A percentile compares a stretch with the other conserved stretches of the same genome.
These are phyloP conservation scores for Drosophila pectinifera DNA, from an alignment of 1,140 invertebrate species.

Conservation along the genomic window DNA sequence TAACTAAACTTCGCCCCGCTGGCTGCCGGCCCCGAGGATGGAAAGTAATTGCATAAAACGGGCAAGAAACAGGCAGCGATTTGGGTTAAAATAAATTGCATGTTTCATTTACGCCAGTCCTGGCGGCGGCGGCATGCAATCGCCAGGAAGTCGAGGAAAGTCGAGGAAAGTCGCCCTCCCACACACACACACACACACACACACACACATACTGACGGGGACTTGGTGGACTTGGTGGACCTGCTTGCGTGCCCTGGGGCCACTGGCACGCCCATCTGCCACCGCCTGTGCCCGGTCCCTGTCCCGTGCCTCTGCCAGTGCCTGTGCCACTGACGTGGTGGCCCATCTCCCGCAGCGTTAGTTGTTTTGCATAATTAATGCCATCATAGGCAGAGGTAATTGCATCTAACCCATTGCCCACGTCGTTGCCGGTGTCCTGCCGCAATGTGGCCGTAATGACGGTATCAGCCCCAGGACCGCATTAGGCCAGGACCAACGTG, in stretches of 20 bases:
- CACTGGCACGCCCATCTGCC: not conserved
- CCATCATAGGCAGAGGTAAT: slow-evolving; percentile 72
- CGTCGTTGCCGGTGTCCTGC: slow-evolving; percentile 43
- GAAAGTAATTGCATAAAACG: slow-evolving; percentile 55
- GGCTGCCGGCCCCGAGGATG: slow-evolving; percentile 14
- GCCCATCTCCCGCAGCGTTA: slow-evolving; percentile 22
- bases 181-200: slow-evolving; percentile 4
- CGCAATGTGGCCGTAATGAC: slow-evolving; percentile 74
- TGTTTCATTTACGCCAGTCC: slow-evolving; percentile 57
- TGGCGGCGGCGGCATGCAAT: slow-evolving; percentile 48
- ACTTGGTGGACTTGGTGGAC: no score
- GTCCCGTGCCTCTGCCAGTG: no score
- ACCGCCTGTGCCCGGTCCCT: not conserved
- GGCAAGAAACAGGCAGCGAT: slow-evolving; percentile 44
- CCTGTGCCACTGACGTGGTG: not conserved
- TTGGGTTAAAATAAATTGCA: slow-evolving; percentile 78
- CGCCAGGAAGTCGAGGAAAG: slow-evolving; percentile 40
- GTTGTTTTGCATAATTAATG: slow-evolving; percentile 79
- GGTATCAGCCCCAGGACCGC: slow-evolving; percentile 48
- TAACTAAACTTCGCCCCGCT: slow-evolving; percentile 15
- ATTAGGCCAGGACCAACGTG: slow-evolving; percentile 8
- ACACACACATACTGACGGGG: not conserved
- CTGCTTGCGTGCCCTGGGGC: slow-evolving; percentile 21
- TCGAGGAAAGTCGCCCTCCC: slow-evolving; percentile 1
- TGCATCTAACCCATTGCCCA: slow-evolving; percentile 52